A percentile compares a stretch with the other conserved stretches of the same genome.
phyloP scores from a whole-genome alignment of 2,113 vertebrate genomes.

The Mastomys natalensis region DNA sequence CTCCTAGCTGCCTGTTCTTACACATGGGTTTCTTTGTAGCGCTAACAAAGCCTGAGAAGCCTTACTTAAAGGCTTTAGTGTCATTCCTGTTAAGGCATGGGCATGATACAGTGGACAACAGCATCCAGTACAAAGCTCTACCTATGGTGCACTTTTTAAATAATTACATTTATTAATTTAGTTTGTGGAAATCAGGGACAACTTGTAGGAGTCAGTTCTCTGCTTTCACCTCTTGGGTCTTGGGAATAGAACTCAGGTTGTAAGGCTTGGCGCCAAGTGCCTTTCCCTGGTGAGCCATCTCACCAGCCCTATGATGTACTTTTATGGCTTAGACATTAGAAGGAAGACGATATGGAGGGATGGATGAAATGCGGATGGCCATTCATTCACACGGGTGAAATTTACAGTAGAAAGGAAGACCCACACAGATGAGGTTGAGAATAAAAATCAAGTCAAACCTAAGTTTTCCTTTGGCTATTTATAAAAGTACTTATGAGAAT shows the following conservation, averaged over 20 bases:
- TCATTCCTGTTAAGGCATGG: neutral
- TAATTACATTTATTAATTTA: neutral
- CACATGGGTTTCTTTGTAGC: neutral
- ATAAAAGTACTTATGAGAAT: neutral
- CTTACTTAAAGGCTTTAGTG: neutral
- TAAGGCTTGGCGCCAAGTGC: neutral
- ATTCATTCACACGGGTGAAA: neutral
- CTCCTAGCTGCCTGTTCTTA: neutral
- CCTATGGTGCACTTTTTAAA: neutral
- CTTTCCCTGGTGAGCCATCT: neutral
- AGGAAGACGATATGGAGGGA: neutral
- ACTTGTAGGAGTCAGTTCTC: neutral
- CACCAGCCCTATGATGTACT: no score
- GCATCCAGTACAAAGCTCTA: neutral
- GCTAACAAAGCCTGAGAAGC: neutral
- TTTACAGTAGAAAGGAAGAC: constrained; percentile 6
- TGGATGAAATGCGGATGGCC: neutral
- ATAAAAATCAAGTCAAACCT: constrained; percentile 41
- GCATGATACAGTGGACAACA: neutral
- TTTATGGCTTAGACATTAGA: neutral
- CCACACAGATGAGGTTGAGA: neutral
- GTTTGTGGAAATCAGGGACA: neutral
- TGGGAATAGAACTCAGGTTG: neutral
- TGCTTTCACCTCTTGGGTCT: neutral
- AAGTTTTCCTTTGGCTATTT: constrained; percentile 27